A percentile compares a stretch with the other conserved stretches of the same genome.
phyloP scores from a whole-genome alignment of 1,140 invertebrate genomes.

The Anadara kagoshimensis region DNA sequence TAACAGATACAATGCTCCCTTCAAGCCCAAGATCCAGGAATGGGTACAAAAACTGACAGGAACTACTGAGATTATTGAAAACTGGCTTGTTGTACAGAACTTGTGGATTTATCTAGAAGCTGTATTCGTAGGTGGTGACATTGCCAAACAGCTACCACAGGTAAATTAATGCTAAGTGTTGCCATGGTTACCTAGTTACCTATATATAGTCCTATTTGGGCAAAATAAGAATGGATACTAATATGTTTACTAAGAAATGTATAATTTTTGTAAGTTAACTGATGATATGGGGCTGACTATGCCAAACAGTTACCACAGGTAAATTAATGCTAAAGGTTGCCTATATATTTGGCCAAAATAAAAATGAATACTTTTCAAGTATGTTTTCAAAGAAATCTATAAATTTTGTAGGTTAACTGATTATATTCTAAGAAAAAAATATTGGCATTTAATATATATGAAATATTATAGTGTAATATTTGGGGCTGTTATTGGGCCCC shows the following conservation, averaged over 20 bases:
- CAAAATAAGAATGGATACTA: not conserved
- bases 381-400: too few species aligned
- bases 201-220: not conserved
- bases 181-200: not conserved
- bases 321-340: too few species aligned
- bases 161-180: conserved; percentile 66
- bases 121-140: conserved; percentile 98
- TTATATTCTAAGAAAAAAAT: too few species aligned
- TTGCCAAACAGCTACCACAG: conserved; percentile 96
- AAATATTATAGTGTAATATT: too few species aligned
- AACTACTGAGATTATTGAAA: conserved; percentile 96
- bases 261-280: not conserved
- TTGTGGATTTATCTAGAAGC: conserved; percentile 97
- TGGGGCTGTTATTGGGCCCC: too few species aligned
- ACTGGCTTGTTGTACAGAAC: conserved; percentile 97
- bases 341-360: too few species aligned
- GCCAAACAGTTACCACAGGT: too few species aligned
- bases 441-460: too few species aligned
- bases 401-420: too few species aligned
- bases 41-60: conserved; percentile 96
- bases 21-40: conserved; percentile 96
- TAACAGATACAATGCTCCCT: conserved; percentile 98
- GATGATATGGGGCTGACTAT: too few species aligned
- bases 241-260: too few species aligned
- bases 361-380: too few species aligned